Conservation (phyloP, 2,888 invertebrate genomes). For the Unio pictorum region DNA sequence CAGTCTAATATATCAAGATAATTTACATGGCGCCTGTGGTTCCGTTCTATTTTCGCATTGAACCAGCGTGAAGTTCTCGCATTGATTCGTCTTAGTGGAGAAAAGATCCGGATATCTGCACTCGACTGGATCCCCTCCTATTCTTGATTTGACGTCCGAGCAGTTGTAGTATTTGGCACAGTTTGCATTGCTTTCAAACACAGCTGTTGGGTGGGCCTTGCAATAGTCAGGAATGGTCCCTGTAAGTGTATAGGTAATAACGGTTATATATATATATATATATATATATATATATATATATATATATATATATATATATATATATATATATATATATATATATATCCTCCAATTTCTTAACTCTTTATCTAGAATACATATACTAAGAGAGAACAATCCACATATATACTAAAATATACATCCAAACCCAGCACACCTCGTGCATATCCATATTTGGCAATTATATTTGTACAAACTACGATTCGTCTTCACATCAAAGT, state of each 20-base stretch:
- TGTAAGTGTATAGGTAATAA: conserved; percentile 6
- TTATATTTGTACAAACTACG: too few relatives aligned
- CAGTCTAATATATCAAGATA: too few relatives aligned
- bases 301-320: too few relatives aligned
- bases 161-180: conserved; percentile 46
- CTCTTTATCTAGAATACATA: too few relatives aligned
- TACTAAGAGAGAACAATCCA: too few relatives aligned
- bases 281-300: too few relatives aligned
- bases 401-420: too few relatives aligned
- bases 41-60: conserved; percentile 29
- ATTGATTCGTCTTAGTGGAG: conserved; percentile 22
- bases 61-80: conserved; percentile 27
- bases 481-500: too few relatives aligned
- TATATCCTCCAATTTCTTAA: too few relatives aligned
- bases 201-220: conserved; percentile 20
- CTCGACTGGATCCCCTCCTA: conserved; percentile 19
- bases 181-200: conserved; percentile 20
- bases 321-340: too few relatives aligned
- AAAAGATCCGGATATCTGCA: conserved; percentile 40
- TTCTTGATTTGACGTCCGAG: conserved; percentile 13
- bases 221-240: conserved; percentile 25
- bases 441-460: too few relatives aligned
- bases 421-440: too few relatives aligned
- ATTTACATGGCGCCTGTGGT: conserved; percentile 41
- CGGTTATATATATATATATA: conserved; percentile 3